A percentile compares a stretch with the other conserved stretches of the same genome.
Evolutionary conservation across 2,113 vertebrate genomes (phyloP).

Genomic region (Ophthalmolycus amberensis): DNA sequence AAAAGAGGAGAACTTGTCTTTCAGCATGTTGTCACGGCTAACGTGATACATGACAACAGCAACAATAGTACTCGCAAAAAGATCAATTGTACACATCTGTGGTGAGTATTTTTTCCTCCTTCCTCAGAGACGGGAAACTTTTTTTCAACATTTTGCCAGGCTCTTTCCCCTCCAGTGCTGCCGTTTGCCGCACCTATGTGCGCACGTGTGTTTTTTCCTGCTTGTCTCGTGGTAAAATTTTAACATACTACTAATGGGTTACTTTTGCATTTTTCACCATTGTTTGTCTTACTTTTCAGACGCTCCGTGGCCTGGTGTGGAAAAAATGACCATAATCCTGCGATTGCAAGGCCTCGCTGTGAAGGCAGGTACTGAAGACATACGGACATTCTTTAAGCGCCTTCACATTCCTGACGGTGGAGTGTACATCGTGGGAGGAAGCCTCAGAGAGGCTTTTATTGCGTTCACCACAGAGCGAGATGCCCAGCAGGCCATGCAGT

Average conservation of each 20-base stretch:
- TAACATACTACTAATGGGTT: background rate
- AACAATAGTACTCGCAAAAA: background rate
- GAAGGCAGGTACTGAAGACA: conserved; percentile 90
- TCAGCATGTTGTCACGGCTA: too few relatives aligned
- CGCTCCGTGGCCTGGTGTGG: background rate
- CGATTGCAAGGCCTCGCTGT: conserved; percentile 92
- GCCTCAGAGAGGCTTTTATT: conserved; percentile 92
- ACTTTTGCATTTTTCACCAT: background rate
- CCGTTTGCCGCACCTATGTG: background rate
- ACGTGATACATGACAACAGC: background rate
- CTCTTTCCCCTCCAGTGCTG: background rate
- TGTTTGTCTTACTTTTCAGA: conserved; percentile 14
- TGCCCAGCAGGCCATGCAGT: conserved; percentile 88
- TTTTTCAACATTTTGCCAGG: background rate
- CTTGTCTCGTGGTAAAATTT: rapidly evolving
- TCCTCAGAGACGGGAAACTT: background rate
- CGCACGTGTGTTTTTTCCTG: background rate
- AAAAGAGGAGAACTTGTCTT: background rate
- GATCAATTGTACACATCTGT: rapidly evolving
- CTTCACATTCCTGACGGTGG: conserved; percentile 93
- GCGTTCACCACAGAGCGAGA: conserved; percentile 91
- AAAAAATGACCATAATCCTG: conserved; percentile 89
- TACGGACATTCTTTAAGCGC: conserved; percentile 91
- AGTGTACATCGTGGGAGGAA: conserved; percentile 94
- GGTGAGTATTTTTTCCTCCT: conserved; percentile 15